A percentile compares a stretch with the other conserved stretches of the same genome.
Conservation (phyloP, 2,888 invertebrate genomes). For the Morpho deidamia region DNA sequence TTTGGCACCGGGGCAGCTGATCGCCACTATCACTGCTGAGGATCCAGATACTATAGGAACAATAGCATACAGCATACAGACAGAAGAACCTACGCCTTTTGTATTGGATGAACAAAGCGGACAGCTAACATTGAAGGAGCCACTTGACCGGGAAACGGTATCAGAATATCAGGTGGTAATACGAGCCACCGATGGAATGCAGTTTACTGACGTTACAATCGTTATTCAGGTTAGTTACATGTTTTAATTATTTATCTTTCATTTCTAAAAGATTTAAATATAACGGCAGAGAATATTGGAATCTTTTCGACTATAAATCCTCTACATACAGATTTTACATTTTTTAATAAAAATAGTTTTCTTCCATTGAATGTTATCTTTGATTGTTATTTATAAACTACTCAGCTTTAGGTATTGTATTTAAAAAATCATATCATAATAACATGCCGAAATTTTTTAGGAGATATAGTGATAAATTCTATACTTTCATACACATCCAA, state of each 20-base stretch:
- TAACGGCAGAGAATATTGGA: no score
- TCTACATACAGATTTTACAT: no score
- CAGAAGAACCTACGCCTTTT: constrained; percentile 83
- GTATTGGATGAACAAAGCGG: constrained; percentile 85
- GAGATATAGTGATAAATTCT: no score
- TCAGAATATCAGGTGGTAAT: constrained; percentile 88
- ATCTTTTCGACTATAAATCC: no score
- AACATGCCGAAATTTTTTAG: no score
- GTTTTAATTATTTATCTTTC: not conserved
- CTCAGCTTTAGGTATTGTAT: no score
- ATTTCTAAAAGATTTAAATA: not conserved
- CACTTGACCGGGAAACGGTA: constrained; percentile 89
- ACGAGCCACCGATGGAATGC: constrained; percentile 93
- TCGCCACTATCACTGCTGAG: constrained; percentile 86
- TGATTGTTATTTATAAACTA: no score
- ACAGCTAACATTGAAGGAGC: constrained; percentile 84
- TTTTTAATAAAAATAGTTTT: not conserved
- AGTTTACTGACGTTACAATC: constrained; percentile 88
- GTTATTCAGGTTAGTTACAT: constrained; percentile 83
- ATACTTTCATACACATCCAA: no score
- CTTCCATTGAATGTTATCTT: no score
- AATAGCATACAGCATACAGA: constrained; percentile 85
- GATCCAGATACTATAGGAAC: constrained; percentile 92
- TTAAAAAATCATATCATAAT: no score
- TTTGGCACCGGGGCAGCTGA: constrained; percentile 87